These are phyloP conservation scores for Drosophila picticornis DNA, from an alignment of 2,888 invertebrate species.

Conservation along the genomic window DNA sequence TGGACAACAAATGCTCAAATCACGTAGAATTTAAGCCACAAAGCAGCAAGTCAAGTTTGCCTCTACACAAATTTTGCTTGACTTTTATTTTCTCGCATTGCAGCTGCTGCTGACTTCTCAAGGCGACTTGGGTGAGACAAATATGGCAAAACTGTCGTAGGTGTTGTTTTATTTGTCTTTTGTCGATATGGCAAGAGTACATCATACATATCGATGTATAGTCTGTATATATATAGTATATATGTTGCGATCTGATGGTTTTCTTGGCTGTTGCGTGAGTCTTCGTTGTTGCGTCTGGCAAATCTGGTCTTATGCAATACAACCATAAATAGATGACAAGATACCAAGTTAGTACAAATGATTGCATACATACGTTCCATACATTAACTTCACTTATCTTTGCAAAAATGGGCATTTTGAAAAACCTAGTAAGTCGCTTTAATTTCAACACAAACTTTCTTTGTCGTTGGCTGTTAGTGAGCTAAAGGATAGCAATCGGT, in stretches of 20 bases:
- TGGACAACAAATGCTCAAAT: slow-evolving; percentile 41
- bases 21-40: slow-evolving; percentile 56
- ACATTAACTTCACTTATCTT: neutral
- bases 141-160: slow-evolving; percentile 72
- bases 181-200: slow-evolving; percentile 12
- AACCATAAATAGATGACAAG: slow-evolving; percentile 16
- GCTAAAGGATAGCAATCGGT: neutral
- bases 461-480: neutral
- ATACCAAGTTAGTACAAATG: slow-evolving; percentile 5
- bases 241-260: slow-evolving; percentile 24
- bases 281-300: slow-evolving; percentile 33
- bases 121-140: slow-evolving; percentile 64
- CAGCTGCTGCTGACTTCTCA: slow-evolving; percentile 49
- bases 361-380: neutral
- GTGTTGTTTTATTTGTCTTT: slow-evolving; percentile 47
- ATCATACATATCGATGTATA: slow-evolving; percentile 12
- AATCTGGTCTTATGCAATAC: slow-evolving; percentile 30
- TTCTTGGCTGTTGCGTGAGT: slow-evolving; percentile 19
- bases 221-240: slow-evolving; percentile 4
- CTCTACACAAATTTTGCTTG: slow-evolving; percentile 29
- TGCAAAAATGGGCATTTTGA: neutral
- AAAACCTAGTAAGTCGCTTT: neutral
- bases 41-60: slow-evolving; percentile 22
- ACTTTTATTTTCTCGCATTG: slow-evolving; percentile 38
- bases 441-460: slow-evolving; percentile 1